Conservation (phyloP, 2,113 vertebrate species). For the Scatophagus argus region DNA sequence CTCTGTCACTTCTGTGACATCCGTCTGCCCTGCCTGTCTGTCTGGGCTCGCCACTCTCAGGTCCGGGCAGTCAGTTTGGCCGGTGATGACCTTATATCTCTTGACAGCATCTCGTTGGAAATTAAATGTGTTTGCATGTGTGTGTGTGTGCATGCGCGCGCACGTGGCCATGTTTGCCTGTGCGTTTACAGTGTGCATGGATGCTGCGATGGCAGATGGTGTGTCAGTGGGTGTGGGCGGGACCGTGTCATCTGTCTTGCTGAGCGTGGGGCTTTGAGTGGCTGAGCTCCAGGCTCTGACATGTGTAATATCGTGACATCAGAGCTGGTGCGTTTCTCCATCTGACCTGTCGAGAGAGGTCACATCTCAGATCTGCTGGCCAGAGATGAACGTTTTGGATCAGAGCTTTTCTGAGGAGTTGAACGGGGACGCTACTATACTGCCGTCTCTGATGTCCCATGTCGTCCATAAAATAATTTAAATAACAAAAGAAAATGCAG, state of each 20-base stretch:
- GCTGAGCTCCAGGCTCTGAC: slow-evolving; percentile 61
- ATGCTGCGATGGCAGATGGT: slow-evolving; percentile 71
- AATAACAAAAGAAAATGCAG: too few relatives aligned
- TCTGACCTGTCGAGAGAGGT: slow-evolving; percentile 51
- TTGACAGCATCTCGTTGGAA: slow-evolving; percentile 64
- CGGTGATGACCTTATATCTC: slow-evolving; percentile 56
- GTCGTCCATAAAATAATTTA: too few relatives aligned
- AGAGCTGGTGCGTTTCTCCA: slow-evolving; percentile 43
- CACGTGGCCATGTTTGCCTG: not conserved
- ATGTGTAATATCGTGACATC: slow-evolving; percentile 60
- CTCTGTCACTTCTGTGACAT: slow-evolving; percentile 56
- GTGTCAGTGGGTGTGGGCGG: slow-evolving; percentile 74
- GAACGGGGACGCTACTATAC: not conserved
- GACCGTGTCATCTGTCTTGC: slow-evolving; percentile 67
- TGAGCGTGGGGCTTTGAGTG: slow-evolving; percentile 59
- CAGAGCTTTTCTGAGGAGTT: not conserved
- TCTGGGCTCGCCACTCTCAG: slow-evolving; percentile 14
- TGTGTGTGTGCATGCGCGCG: slow-evolving; percentile 6
- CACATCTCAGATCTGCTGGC: not conserved
- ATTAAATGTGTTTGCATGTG: slow-evolving; percentile 51
- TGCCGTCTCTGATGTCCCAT: not conserved
- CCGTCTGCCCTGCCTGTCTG: slow-evolving; percentile 30
- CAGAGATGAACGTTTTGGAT: not conserved
- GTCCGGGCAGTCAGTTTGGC: slow-evolving; percentile 36
- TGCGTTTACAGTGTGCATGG: slow-evolving; percentile 37